phyloP scores from a whole-genome alignment of 2,888 invertebrate genomes.

The Pteria penguin region DNA sequence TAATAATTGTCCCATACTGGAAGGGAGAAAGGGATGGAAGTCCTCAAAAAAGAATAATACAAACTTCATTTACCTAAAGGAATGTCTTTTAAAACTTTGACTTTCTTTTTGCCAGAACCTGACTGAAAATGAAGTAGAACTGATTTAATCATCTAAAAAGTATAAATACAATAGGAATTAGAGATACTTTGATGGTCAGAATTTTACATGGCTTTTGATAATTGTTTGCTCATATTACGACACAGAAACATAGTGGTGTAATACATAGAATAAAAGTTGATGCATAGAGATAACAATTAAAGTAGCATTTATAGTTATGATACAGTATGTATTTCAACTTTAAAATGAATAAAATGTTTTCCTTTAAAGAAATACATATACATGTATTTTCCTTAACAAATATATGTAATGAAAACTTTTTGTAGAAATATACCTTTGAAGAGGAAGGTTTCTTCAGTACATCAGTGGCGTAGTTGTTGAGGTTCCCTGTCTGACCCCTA shows the following conservation, averaged over 20 bases:
- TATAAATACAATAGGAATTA: background rate
- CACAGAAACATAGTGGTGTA: too few species aligned
- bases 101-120: slow-evolving; percentile 61
- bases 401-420: background rate
- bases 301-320: too few species aligned
- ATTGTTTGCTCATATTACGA: too few species aligned
- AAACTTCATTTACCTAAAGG: slow-evolving; percentile 68
- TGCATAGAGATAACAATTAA: too few species aligned
- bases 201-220: too few species aligned
- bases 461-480: slow-evolving; percentile 74
- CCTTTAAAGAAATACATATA: background rate
- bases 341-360: background rate
- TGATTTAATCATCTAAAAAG: background rate
- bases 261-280: too few species aligned
- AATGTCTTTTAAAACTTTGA: slow-evolving; percentile 75
- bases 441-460: slow-evolving; percentile 62
- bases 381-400: background rate
- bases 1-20: too few species aligned
- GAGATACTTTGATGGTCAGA: background rate
- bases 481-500: slow-evolving; percentile 73
- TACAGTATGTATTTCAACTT: too few species aligned
- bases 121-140: slow-evolving; percentile 25
- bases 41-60: background rate
- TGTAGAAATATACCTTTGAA: slow-evolving; percentile 36
- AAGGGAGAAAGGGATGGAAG: background rate